A percentile compares a stretch with the other conserved stretches of the same genome.
phyloP scores from a whole-genome alignment of 2,113 vertebrate genomes.

The Phycodurus eques region DNA sequence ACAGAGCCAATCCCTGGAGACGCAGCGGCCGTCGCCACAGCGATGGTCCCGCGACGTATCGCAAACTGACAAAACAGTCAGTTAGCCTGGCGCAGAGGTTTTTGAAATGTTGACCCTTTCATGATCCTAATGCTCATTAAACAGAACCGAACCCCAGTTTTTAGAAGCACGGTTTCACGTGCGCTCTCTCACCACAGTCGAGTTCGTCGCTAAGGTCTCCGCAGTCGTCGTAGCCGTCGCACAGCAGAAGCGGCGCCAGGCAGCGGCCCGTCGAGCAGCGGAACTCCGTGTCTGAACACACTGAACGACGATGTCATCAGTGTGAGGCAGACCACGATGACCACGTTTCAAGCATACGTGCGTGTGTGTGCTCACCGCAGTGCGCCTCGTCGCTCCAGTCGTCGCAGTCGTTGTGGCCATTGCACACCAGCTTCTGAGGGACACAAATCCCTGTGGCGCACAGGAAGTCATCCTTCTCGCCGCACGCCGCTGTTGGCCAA shows the following conservation, averaged over 20 bases:
- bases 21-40: conserved; percentile 89
- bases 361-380: conserved; percentile 77
- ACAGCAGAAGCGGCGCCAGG: conserved; percentile 78
- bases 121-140: too few species aligned
- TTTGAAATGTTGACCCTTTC: not conserved
- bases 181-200: conserved; percentile 81
- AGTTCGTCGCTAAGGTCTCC: conserved; percentile 93
- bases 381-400: conserved; percentile 93
- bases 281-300: conserved; percentile 78
- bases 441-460: conserved; percentile 86
- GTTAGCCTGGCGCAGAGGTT: not conserved
- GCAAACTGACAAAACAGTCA: conserved; percentile 74
- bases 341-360: not conserved
- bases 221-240: conserved; percentile 95
- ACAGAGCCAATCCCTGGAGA: conserved; percentile 85
- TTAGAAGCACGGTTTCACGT: conserved; percentile 16
- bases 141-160: too few species aligned
- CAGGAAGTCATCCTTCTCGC: conserved; percentile 79
- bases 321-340: conserved; percentile 19
- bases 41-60: conserved; percentile 73
- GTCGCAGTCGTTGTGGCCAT: conserved; percentile 92
- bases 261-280: conserved; percentile 87
- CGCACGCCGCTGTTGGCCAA: conserved; percentile 76
- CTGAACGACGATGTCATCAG: conserved; percentile 65
- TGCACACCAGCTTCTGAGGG: conserved; percentile 85